Base-by-base conservation (phyloP, 2,113 vertebrate genomes). In the Haemorhous mexicanus region DNA sequence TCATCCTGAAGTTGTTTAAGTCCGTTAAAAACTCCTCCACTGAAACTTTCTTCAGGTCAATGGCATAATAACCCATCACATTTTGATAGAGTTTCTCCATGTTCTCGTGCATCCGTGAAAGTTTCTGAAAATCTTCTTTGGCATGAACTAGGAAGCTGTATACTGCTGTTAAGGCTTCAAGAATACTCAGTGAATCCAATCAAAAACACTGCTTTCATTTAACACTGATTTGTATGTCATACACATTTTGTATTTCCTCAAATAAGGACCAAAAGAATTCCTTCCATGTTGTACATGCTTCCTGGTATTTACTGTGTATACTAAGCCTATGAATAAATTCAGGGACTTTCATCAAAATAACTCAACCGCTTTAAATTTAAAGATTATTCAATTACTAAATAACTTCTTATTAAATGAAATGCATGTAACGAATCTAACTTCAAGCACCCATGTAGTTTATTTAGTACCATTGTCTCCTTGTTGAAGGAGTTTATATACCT, bases 1-100 rank as follows among this genome's bases (percentile, higher is more conserved):
- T 98, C 41, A 98, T 97, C 80, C 98, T 98, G 98, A 99, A 99
- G 98, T 99, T 99, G 98, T 98, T 99, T 91, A 99, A 97, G 92
- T 99, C 99, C 0, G 97, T 99, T 93, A 99, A 99, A 83, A 99
- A 97, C 70, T 99, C 99, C 89, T 99, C 99, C 85, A 99, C 98
- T 0, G 99, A 99, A 32, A 99, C 98, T 97, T 99, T 99, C 98
- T 99, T 99, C 68, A 98, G 92, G 94, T 99, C 99, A 21, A 99
- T 79, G 26, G 98, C 98, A 74, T 98, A 99, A 97, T 98, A 99
- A 32, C 96, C 95, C 98, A 99, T 97, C 83, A 99, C 49, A 11
- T 98, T 99, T 90, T 98, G 98, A 96, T 98, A 99, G 18, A 98
- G 97, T 4, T 98, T 98, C 90, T 98, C 98, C 99, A 99, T 99